These are phyloP conservation scores for Nansenia antarctica DNA, from an alignment of 2,113 vertebrate genomes.

Conservation along the genomic window DNA sequence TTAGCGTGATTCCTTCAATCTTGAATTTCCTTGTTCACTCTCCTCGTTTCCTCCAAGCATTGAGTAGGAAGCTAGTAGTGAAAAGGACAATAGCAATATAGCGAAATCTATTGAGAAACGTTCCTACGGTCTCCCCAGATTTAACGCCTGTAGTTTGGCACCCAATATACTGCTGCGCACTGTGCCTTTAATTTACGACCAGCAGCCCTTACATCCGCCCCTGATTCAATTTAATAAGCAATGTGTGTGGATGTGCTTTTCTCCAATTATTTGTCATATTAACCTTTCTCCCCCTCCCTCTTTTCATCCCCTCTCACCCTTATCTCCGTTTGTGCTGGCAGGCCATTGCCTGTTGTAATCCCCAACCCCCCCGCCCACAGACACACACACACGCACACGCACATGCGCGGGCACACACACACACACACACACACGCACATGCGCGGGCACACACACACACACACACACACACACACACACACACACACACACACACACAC, in stretches of 20 bases:
- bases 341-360: too few species aligned
- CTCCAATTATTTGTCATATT: neutral
- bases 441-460: too few species aligned
- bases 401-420: too few species aligned
- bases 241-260: neutral
- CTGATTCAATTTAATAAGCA: neutral
- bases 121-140: neutral
- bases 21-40: too few species aligned
- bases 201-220: neutral
- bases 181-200: neutral
- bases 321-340: too few species aligned
- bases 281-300: neutral
- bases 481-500: conserved; percentile 3
- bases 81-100: neutral
- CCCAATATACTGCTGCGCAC: neutral
- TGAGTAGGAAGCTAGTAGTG: neutral
- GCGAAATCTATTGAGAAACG: too few species aligned
- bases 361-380: neutral
- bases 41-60: too few species aligned
- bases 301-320: neutral
- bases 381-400: too few species aligned
- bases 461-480: neutral
- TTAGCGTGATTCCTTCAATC: too few species aligned
- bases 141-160: neutral
- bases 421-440: too few species aligned